Evolutionary conservation across 2,113 vertebrate species (phyloP).

Genomic region (Agelaius phoeniceus): DNA sequence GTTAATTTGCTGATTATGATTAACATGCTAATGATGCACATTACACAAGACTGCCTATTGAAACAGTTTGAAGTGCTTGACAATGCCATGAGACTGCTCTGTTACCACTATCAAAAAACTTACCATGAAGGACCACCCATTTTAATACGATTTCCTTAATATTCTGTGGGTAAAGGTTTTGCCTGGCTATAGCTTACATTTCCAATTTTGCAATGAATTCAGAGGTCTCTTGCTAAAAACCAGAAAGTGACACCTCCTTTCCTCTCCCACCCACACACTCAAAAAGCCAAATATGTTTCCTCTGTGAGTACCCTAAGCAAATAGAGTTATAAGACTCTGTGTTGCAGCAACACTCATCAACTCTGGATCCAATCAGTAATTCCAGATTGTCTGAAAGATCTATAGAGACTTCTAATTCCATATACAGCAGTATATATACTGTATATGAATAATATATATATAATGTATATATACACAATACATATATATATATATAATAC

Average conservation of each 20-base stretch:
- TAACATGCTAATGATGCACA: accelerated
- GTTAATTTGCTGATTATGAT: not conserved
- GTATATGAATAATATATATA: too few relatives aligned
- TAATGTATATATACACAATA: too few relatives aligned
- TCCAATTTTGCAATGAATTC: not conserved
- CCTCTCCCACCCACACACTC: too few relatives aligned
- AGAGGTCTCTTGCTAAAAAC: not conserved
- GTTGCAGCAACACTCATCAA: too few relatives aligned
- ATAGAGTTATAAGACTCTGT: not conserved
- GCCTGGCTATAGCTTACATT: not conserved
- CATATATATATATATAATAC: too few relatives aligned
- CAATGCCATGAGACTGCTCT: too few relatives aligned
- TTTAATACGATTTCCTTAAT: not conserved
- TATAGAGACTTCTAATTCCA: not conserved
- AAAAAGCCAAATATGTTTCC: not conserved
- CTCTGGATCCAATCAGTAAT: not conserved
- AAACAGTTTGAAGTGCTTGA: not conserved
- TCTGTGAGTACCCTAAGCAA: not conserved
- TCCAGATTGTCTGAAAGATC: not conserved
- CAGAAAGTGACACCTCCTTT: too few relatives aligned
- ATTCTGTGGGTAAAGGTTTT: not conserved
- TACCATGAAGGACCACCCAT: not conserved
- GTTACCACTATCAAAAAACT: not conserved
- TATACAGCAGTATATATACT: not conserved
- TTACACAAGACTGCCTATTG: not conserved